Base-by-base conservation (phyloP, 2,113 vertebrate genomes). In the Neodontobutis hainanensis region DNA sequence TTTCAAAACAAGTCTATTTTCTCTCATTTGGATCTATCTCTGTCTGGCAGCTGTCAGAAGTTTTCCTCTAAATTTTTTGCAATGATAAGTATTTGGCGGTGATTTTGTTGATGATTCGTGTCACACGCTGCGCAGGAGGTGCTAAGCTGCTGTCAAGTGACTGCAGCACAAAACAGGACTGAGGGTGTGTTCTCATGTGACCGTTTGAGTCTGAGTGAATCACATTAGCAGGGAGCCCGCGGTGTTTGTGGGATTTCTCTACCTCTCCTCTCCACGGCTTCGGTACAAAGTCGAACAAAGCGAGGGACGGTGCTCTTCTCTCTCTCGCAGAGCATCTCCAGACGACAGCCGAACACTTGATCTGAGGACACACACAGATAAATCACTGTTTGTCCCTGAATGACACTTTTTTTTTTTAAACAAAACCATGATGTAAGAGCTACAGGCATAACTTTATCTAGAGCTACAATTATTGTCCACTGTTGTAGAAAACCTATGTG, bases 251-350 rank as follows among this genome's bases (percentile, higher is more conserved):
- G 68, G 52, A 44, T 46, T 47, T 65, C 42, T 40, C 35, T 66
- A 96, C 95, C 96, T 97, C 91, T 93, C 78, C 90, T 92, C 85
- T 97, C 95, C 68, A 97, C 92, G 0, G 95, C 91, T 58, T 95
- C 93, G 0, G 94, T 88, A 40, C 96, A 97, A 74, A 95, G 93
- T 38, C 81, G 88, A 61, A 96, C 93, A 61, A 96, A 98, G 75
- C 92, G 94, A 68, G 95, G 96, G 60, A 98, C 90, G 0, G 88
- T 92, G 85, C 75, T 86, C 62, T 80, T 92, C 87, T 97, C 96
- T 36, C 95, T 76, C 73, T 95, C 93, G 36, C 96, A 98, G 66
- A 97, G 92, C 55, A 94, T 93, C 63, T 95, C 95, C 89, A 97
- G 78, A 34, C 91, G 61, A 77, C 95, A 97, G 77, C 96, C 96